phyloP scores from a whole-genome alignment of 2,888 invertebrate species.

The Nomada ruficornis region DNA sequence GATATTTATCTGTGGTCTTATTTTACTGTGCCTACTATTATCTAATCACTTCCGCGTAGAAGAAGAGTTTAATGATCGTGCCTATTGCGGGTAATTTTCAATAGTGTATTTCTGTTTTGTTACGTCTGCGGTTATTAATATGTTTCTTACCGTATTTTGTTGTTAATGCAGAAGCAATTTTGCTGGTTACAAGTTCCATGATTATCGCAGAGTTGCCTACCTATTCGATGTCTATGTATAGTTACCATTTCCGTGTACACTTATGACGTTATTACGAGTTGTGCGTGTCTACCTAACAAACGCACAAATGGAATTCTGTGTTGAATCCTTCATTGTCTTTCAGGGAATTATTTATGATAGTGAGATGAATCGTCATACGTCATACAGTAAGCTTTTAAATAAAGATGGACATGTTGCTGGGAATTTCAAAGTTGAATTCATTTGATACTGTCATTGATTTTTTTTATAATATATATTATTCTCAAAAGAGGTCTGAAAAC shows the following conservation, averaged over 20 bases:
- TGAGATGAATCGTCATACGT: not conserved
- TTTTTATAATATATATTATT: no score
- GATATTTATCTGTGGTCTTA: not conserved
- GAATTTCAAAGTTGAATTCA: constrained; percentile 2
- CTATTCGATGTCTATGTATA: not conserved
- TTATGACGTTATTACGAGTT: not conserved
- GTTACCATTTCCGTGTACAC: not conserved
- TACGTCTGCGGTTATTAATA: not conserved
- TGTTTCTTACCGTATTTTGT: not conserved
- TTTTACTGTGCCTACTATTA: not conserved
- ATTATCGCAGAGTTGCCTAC: not conserved
- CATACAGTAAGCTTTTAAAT: not conserved
- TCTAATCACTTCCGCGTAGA: constrained; percentile 7
- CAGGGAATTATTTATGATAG: not conserved
- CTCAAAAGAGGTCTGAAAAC: no score
- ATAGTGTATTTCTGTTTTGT: not conserved
- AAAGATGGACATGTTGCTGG: constrained; percentile 10
- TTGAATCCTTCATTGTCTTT: not conserved
- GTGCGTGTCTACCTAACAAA: no score
- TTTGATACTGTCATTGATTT: constrained; percentile 24
- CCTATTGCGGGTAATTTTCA: constrained; percentile 17
- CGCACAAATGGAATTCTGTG: not conserved
- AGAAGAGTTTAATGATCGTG: constrained; percentile 14
- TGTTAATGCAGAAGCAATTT: not conserved
- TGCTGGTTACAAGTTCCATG: not conserved